Conservation (phyloP, 1,140 invertebrate genomes). For the Pinna nobilis region DNA sequence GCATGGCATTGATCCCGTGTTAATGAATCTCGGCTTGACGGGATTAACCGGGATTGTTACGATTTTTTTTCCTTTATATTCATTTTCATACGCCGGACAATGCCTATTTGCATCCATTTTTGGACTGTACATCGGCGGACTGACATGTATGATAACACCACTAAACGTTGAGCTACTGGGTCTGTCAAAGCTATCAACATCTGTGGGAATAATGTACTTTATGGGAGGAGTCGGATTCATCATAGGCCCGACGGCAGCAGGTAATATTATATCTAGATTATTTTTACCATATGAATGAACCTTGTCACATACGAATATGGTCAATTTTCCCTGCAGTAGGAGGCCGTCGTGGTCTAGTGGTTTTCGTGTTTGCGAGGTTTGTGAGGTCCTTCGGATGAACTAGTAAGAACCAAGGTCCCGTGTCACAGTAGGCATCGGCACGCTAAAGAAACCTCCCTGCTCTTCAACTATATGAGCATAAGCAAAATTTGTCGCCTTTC, state of each 20-base stretch:
- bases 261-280: too few species aligned
- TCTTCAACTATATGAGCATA: too few species aligned
- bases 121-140: conserved; percentile 48
- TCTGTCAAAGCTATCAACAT: conserved; percentile 41
- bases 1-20: conserved; percentile 35
- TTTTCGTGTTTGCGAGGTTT: too few species aligned
- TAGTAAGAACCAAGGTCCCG: too few species aligned
- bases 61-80: conserved; percentile 44
- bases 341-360: too few species aligned
- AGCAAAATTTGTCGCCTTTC: too few species aligned
- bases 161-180: conserved; percentile 45
- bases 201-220: conserved; percentile 41
- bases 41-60: conserved; percentile 39
- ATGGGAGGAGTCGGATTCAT: conserved; percentile 42
- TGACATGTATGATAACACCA: conserved; percentile 30
- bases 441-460: too few species aligned
- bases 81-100: conserved; percentile 38
- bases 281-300: too few species aligned
- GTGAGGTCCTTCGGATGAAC: too few species aligned
- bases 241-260: conserved; percentile 47
- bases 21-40: conserved; percentile 42
- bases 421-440: too few species aligned
- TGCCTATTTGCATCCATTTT: conserved; percentile 36
- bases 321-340: too few species aligned
- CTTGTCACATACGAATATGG: too few species aligned